phyloP scores from a whole-genome alignment of 2,113 vertebrate genomes.

The Triplophysa rosa region DNA sequence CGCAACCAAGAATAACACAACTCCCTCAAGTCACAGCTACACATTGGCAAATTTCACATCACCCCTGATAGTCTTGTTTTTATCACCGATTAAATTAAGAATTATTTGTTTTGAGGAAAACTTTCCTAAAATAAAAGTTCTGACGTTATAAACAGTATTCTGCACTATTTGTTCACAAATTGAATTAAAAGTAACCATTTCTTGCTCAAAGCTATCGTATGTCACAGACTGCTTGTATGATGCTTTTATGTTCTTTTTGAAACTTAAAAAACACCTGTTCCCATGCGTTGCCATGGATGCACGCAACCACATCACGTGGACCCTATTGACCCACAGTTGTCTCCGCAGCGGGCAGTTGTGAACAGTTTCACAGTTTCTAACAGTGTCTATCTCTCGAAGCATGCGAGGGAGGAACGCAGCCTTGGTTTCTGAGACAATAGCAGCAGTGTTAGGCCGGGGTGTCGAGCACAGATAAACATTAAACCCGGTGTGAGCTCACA shows the following conservation, averaged over 20 bases:
- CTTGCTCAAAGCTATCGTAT: too few species aligned
- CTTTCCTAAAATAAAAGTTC: too few species aligned
- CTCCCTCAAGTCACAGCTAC: slow-evolving; percentile 17
- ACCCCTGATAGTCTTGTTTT: not conserved
- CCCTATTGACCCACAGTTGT: not conserved
- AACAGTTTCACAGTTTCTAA: slow-evolving; percentile 5
- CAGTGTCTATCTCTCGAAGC: slow-evolving; percentile 11
- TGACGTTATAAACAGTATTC: too few species aligned
- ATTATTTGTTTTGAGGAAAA: too few species aligned
- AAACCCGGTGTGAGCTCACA: slow-evolving; percentile 38
- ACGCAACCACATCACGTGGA: not conserved
- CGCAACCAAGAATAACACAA: slow-evolving; percentile 33
- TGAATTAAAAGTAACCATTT: too few species aligned
- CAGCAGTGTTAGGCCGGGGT: slow-evolving; percentile 29
- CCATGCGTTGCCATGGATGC: too few species aligned
- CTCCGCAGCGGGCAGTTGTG: slow-evolving; percentile 21
- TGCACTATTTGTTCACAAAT: too few species aligned
- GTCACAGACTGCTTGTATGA: too few species aligned
- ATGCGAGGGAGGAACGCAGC: slow-evolving; percentile 6
- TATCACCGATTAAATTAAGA: not conserved
- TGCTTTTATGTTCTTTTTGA: too few species aligned
- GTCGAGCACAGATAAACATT: slow-evolving; percentile 42
- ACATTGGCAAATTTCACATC: slow-evolving; percentile 16
- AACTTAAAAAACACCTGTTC: too few species aligned
- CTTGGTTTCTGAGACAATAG: slow-evolving; percentile 37